Evolutionary conservation across 2,113 vertebrate species (phyloP).

Genomic region (Anser brachyrhynchus): DNA sequence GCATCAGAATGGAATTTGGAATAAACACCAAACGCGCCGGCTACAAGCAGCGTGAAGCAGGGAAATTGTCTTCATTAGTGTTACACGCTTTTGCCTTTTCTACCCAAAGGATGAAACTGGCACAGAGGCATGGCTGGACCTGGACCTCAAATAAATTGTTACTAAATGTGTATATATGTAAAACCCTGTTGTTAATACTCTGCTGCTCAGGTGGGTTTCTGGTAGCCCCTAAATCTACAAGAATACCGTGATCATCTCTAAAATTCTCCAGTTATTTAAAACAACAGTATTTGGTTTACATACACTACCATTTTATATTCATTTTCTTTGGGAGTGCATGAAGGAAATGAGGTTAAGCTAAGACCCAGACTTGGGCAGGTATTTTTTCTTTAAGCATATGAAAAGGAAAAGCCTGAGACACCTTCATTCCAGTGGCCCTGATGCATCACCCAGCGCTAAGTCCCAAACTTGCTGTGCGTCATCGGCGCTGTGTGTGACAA

Average conservation of each 20-base stretch:
- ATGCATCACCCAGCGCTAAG: not conserved
- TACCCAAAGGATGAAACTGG: not conserved
- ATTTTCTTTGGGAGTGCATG: not conserved
- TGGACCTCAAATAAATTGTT: not conserved
- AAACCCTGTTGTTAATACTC: not conserved
- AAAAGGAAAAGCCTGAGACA: not conserved
- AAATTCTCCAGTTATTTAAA: not conserved
- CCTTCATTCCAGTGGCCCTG: not conserved
- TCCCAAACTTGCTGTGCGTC: not conserved
- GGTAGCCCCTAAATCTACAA: not conserved
- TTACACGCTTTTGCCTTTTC: accelerated
- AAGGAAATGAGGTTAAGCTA: not conserved
- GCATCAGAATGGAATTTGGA: not conserved
- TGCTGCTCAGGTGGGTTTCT: not conserved
- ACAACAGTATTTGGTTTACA: not conserved
- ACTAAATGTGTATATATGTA: not conserved
- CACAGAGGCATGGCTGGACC: not conserved
- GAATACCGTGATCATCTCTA: not conserved
- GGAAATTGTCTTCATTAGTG: not conserved
- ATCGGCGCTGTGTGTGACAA: not conserved
- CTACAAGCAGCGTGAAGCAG: accelerated
- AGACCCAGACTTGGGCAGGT: not conserved
- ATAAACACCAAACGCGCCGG: not conserved
- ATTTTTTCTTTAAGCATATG: not conserved
- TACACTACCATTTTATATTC: not conserved